A percentile compares a stretch with the other conserved stretches of the same genome.
phyloP scores from a whole-genome alignment of 2,113 vertebrate genomes.

The Tachycineta bicolor region DNA sequence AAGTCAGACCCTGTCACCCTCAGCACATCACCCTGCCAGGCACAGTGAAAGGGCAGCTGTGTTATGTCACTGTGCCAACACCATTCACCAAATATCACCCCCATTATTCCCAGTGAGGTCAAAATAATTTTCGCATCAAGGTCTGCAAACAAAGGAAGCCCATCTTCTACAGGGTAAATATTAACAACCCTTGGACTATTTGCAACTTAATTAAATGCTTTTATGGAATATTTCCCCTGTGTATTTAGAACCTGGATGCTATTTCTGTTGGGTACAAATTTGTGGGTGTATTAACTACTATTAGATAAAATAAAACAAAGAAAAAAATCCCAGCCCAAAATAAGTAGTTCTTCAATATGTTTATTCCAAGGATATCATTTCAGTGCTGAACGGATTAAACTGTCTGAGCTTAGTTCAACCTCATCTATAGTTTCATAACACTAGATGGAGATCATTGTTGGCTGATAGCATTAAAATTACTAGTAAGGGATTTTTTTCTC shows the following conservation, averaged over 20 bases:
- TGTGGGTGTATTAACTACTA: background rate
- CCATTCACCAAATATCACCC: background rate
- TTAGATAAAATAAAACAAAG: background rate
- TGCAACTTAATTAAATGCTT: background rate
- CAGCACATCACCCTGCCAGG: background rate
- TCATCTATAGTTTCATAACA: background rate
- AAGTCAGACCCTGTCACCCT: background rate
- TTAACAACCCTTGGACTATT: background rate
- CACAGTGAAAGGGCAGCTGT: background rate
- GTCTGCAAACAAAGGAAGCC: slow-evolving; percentile 8
- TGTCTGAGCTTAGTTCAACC: background rate
- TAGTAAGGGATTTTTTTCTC: fast-evolving
- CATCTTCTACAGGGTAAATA: background rate
- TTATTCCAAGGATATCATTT: background rate
- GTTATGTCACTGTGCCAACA: background rate
- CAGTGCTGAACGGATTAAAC: background rate
- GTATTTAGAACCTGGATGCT: background rate
- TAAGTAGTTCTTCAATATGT: background rate
- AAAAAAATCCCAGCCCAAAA: background rate
- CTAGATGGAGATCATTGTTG: background rate
- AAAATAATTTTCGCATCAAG: slow-evolving; percentile 31
- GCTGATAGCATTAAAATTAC: background rate
- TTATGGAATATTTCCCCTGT: background rate
- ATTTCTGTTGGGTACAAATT: background rate
- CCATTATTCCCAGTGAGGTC: background rate